Conservation (phyloP, 2,113 vertebrate species). For the Lucifuga dentata region DNA sequence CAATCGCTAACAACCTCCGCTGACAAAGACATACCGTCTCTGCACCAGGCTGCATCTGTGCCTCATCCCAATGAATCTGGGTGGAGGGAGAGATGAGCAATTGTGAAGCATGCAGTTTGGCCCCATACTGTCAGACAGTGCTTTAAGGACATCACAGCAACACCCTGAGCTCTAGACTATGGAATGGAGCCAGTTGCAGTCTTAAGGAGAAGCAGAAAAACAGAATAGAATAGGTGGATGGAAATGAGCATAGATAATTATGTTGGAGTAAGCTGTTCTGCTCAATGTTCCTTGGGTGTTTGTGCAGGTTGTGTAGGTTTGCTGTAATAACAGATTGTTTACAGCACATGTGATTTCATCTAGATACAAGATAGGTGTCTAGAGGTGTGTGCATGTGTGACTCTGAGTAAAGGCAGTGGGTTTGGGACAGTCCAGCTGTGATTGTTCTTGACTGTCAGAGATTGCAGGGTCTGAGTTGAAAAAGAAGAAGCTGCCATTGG, state of each 20-base stretch:
- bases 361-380: no score
- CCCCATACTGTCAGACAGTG: slow-evolving; percentile 57
- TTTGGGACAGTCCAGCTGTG: not conserved
- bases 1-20: slow-evolving; percentile 24
- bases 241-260: no score
- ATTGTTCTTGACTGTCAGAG: slow-evolving; percentile 3
- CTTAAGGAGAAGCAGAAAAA: slow-evolving; percentile 16
- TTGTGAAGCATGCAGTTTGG: slow-evolving; percentile 34
- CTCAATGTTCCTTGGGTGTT: not conserved
- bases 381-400: not conserved
- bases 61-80: slow-evolving; percentile 28
- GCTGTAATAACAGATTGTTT: not conserved
- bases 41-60: slow-evolving; percentile 35
- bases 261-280: slow-evolving; percentile 5
- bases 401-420: slow-evolving; percentile 1
- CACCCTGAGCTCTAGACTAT: slow-evolving; percentile 20
- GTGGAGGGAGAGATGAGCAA: slow-evolving; percentile 9
- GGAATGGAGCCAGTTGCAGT: slow-evolving; percentile 2
- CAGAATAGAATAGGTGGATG: slow-evolving; percentile 17
- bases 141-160: slow-evolving; percentile 48
- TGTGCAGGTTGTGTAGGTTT: not conserved
- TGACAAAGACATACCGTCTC: slow-evolving; percentile 31
- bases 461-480: not conserved
- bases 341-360: not conserved
- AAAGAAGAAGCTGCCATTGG: not conserved